Evolutionary conservation across 2,888 invertebrate species (phyloP).

Genomic region (Meganola albula): DNA sequence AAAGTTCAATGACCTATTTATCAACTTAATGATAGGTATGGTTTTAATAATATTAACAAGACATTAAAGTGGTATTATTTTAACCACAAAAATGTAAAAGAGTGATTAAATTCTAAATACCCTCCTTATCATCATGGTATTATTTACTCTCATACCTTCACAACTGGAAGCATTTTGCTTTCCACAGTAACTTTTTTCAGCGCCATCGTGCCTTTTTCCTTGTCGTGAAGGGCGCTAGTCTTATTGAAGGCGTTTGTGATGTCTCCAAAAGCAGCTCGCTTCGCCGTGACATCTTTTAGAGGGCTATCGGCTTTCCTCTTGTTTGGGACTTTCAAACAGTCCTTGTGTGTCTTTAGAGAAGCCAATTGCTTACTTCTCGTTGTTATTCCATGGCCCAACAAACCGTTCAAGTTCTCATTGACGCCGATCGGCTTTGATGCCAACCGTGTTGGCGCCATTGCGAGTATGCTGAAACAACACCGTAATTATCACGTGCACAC

Average conservation of each 20-base stretch:
- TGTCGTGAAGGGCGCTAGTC: conserved; percentile 51
- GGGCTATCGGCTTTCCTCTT: conserved; percentile 92
- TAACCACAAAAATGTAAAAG: too few species aligned
- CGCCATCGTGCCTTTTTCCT: conserved; percentile 49
- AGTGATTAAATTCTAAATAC: too few species aligned
- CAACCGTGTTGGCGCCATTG: conserved; percentile 82
- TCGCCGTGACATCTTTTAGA: conserved; percentile 83
- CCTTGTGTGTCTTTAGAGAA: conserved; percentile 65
- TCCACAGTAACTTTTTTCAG: conserved; percentile 73
- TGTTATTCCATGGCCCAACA: conserved; percentile 72
- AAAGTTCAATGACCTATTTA: conserved; percentile 46
- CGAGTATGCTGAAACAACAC: conserved; percentile 46
- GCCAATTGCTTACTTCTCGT: conserved; percentile 80
- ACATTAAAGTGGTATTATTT: too few species aligned
- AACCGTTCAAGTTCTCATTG: conserved; percentile 64
- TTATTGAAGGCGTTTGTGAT: conserved; percentile 84
- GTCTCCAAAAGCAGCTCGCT: conserved; percentile 91
- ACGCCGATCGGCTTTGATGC: conserved; percentile 69
- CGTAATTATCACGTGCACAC: conserved; percentile 46
- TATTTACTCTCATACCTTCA: conserved; percentile 69
- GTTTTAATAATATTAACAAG: too few species aligned
- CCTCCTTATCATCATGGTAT: too few species aligned
- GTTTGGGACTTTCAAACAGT: conserved; percentile 70
- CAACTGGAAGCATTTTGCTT: conserved; percentile 65
- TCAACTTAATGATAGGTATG: too few species aligned